Evolutionary conservation across 2,113 vertebrate species (phyloP).

Genomic region (Meles meles): DNA sequence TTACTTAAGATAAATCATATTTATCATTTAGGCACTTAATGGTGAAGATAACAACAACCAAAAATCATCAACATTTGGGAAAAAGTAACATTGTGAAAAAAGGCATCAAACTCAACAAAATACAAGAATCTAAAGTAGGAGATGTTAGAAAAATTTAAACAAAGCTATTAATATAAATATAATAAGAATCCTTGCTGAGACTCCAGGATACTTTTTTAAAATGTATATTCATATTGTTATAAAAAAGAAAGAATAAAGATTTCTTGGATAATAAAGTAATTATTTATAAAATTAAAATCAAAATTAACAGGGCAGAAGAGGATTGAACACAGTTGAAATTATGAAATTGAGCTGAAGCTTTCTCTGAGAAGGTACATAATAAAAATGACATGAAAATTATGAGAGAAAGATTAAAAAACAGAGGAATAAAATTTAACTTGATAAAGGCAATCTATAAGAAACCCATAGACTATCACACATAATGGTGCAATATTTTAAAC

Average conservation of each 20-base stretch:
- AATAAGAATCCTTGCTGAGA: not conserved
- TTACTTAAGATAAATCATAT: not conserved
- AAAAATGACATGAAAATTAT: not conserved
- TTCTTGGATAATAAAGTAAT: not conserved
- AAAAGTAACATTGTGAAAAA: not conserved
- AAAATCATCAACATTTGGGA: not conserved
- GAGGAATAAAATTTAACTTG: not conserved
- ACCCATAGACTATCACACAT: not conserved
- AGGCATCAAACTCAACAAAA: not conserved
- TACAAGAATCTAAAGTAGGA: not conserved
- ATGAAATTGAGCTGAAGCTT: constrained; percentile 19
- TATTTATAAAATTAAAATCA: constrained; percentile 18
- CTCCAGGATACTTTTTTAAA: not conserved
- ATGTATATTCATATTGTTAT: not conserved
- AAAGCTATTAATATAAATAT: not conserved
- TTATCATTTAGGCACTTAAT: not conserved
- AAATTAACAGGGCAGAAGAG: not conserved
- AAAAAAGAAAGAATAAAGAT: not conserved
- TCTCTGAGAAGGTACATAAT: not conserved
- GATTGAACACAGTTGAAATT: not conserved
- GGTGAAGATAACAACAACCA: not conserved
- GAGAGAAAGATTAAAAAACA: not conserved
- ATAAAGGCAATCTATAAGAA: not conserved
- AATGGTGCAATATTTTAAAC: not conserved
- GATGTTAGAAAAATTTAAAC: not conserved